Base-by-base conservation (phyloP, 2,888 invertebrate species). In the Barypeithes pellucidus region DNA sequence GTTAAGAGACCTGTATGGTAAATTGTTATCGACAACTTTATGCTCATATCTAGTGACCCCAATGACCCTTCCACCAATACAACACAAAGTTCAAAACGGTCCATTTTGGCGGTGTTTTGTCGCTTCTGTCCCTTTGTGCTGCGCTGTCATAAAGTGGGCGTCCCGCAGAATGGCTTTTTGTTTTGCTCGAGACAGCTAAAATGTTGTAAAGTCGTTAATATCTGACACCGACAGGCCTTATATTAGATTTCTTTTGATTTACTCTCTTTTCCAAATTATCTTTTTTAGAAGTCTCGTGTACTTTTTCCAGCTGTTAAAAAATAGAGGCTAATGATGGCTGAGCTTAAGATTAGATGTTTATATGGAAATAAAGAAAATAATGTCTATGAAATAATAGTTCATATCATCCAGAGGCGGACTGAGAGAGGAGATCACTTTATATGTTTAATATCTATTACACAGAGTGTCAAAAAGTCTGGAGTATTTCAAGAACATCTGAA, bases 181-280 rank as follows among this genome's bases (percentile, higher is more conserved):
- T 65, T 45, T 24, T 41, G 20, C 33, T 16, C 61, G 50, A 65
- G 45, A 63, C 73, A 50, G 54, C 54, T 57, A 68, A 68, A 73
- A 68, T 47, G 67, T 59, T 67, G 67, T 67, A 62, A 67, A 50
- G 73, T 73, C 73, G 66, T 73, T 73, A 69, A 73, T 73, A 73
- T 69, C 69, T 73, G 73, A 70, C 73, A 70, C 66, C 66, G 73
- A 59, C 73, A 69, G 73, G 22, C 67, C 54, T 60, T 67, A 67
- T 67, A 72, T 72, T 72, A 72, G 67, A 66, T 72, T 72, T 52
- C 67, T 67, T 67, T 54, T 67, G 60, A 61, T 67, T 67, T 60
- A 59, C 50, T 66, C 41, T 22, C 59, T 52, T 62, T 63, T 62
- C 18, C 16, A 54, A 63, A 70, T 70, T 70, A 45, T 63, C 62